A percentile compares a stretch with the other conserved stretches of the same genome.
phyloP scores from a whole-genome alignment of 2,113 vertebrate species.

The Silurus meridionalis region DNA sequence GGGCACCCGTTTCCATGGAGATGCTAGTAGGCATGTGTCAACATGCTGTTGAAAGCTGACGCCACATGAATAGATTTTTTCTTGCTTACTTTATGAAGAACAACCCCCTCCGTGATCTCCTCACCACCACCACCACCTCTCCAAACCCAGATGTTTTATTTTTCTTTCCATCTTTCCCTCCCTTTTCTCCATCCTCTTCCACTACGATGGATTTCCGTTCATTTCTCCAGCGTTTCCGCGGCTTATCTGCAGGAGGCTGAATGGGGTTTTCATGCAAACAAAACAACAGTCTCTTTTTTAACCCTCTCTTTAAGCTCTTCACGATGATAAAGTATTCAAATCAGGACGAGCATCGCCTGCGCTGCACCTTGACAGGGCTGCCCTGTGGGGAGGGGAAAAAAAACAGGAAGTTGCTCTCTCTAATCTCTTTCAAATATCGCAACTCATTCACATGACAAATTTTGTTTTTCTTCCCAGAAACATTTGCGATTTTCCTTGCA shows the following conservation, averaged over 20 bases:
- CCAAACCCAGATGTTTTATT: not conserved
- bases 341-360: slow-evolving; percentile 25
- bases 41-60: slow-evolving; percentile 65
- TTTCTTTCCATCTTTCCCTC: not conserved
- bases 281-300: slow-evolving; percentile 39
- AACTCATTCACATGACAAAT: not conserved
- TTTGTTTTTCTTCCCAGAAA: not conserved
- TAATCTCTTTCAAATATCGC: slow-evolving; percentile 9
- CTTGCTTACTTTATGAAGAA: slow-evolving; percentile 56
- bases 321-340: slow-evolving; percentile 31
- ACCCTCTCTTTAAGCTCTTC: slow-evolving; percentile 2
- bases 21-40: slow-evolving; percentile 67
- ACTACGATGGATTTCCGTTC: not conserved
- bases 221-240: slow-evolving; percentile 2
- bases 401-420: slow-evolving; percentile 7
- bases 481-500: not conserved
- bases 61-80: slow-evolving; percentile 67
- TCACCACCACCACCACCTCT: not conserved
- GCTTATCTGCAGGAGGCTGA: not conserved
- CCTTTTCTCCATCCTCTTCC: not conserved
- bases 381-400: slow-evolving; percentile 11
- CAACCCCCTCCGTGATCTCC: slow-evolving; percentile 12
- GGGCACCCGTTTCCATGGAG: slow-evolving; percentile 70
- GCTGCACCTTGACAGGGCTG: slow-evolving; percentile 1
- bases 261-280: slow-evolving; percentile 46